Percentiles rank a stretch among this genome's conserved stretches.
These are phyloP conservation scores for Leucophenga montana DNA, from an alignment of 2,888 invertebrate species.

Conservation along the genomic window DNA sequence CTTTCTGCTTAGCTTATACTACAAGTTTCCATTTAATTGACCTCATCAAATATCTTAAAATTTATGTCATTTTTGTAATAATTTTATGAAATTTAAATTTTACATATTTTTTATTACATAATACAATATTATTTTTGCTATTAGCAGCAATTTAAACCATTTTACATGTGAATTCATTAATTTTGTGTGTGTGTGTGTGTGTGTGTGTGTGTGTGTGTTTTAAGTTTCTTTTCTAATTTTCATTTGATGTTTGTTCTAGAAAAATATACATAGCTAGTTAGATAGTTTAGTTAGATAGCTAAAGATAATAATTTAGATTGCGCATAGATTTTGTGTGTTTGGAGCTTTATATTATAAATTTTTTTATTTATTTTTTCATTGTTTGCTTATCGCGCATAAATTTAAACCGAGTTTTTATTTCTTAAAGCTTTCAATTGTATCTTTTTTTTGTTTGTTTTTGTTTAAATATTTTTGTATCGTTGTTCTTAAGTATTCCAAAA, in stretches of 20 bases:
- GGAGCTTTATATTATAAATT: constrained; percentile 30
- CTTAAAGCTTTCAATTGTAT: constrained; percentile 29
- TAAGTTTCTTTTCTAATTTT: constrained; percentile 9
- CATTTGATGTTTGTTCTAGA: constrained; percentile 31
- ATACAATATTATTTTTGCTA: neutral
- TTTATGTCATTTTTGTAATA: neutral
- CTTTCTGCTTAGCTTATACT: no score
- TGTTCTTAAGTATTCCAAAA: neutral
- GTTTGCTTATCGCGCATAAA: neutral
- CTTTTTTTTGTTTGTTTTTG: neutral
- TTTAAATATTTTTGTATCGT: no score
- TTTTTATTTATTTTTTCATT: constrained; percentile 28
- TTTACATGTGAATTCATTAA: no score
- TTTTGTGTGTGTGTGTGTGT: no score
- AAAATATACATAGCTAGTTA: constrained; percentile 10
- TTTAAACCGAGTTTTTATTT: constrained; percentile 36
- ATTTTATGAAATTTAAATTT: neutral
- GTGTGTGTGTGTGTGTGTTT: neutral
- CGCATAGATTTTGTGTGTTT: constrained; percentile 18
- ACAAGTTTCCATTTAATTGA: neutral
- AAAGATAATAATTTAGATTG: constrained; percentile 1
- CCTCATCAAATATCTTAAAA: constrained; percentile 1
- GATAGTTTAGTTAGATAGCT: constrained; percentile 5
- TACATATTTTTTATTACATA: neutral
- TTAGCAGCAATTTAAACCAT: no score